phyloP scores from a whole-genome alignment of 2,888 invertebrate species.

The Parnassius apollo region DNA sequence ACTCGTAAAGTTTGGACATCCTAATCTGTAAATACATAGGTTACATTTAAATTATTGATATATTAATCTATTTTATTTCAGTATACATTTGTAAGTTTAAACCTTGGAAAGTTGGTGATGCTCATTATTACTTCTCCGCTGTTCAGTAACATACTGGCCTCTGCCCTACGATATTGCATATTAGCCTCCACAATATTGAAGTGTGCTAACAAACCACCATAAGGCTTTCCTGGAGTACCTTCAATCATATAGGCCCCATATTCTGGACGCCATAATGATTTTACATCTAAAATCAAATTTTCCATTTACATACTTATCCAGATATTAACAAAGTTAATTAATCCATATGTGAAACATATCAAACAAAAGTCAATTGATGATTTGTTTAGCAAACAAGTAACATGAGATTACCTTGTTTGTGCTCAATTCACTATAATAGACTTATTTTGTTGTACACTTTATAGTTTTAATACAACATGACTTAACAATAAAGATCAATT shows the following conservation, averaged over 20 bases:
- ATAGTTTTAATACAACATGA: too few species aligned
- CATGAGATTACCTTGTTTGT: constrained; percentile 44
- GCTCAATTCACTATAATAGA: neutral
- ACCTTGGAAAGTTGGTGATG: constrained; percentile 96
- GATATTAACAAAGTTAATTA: neutral
- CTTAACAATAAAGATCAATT: too few species aligned
- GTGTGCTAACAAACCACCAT: constrained; percentile 96
- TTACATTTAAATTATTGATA: neutral
- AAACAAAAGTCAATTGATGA: constrained; percentile 27
- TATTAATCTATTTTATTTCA: neutral
- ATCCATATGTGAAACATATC: constrained; percentile 7
- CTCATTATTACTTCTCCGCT: constrained; percentile 93
- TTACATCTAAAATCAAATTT: constrained; percentile 79
- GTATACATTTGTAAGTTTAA: neutral
- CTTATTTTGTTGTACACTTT: too few species aligned
- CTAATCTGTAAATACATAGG: constrained; percentile 82
- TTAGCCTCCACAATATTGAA: constrained; percentile 99
- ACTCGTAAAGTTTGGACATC: constrained; percentile 92
- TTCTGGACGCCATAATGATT: constrained; percentile 98
- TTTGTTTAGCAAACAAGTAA: constrained; percentile 47
- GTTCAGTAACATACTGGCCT: constrained; percentile 87
- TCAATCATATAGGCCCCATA: constrained; percentile 99
- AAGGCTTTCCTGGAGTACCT: constrained; percentile 98
- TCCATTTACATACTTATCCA: neutral
- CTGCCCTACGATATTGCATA: constrained; percentile 94